Conservation (phyloP, 2,113 vertebrate genomes). For the Python bivittatus region DNA sequence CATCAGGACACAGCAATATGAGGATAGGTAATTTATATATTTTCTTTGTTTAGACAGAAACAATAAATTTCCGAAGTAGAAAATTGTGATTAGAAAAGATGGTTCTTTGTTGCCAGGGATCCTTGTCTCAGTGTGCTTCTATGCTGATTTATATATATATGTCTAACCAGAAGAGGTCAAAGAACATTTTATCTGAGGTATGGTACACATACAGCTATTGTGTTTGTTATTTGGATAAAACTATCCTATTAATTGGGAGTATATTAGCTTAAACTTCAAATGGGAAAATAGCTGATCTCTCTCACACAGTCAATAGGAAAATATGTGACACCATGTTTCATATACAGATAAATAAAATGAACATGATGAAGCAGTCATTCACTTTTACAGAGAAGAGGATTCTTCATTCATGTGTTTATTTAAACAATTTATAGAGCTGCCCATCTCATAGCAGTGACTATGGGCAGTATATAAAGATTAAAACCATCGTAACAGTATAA, state of each 20-base stretch:
- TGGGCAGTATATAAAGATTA: not conserved
- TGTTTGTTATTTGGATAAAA: not conserved
- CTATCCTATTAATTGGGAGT: not conserved
- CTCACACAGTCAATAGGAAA: not conserved
- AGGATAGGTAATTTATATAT: not conserved
- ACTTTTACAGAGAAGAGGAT: not conserved
- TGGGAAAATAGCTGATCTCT: not conserved
- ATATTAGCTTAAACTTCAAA: not conserved
- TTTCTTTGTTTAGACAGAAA: not conserved
- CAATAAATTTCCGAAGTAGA: no score
- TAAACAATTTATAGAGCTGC: not conserved
- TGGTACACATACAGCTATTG: not conserved
- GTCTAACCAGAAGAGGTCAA: not conserved
- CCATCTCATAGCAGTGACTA: not conserved
- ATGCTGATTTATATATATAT: not conserved
- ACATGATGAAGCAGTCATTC: not conserved
- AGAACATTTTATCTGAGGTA: not conserved
- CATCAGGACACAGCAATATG: fast-evolving
- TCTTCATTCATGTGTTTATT: not conserved
- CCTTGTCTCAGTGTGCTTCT: not conserved
- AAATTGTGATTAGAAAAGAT: not conserved
- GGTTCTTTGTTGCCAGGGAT: not conserved
- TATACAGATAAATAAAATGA: not conserved
- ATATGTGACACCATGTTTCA: not conserved
- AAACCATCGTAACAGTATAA: not conserved